Evolutionary conservation across 2,113 vertebrate genomes (phyloP), one percentile per base, ranked within the genome.

Genomic region (Toxostoma redivivum): DNA sequence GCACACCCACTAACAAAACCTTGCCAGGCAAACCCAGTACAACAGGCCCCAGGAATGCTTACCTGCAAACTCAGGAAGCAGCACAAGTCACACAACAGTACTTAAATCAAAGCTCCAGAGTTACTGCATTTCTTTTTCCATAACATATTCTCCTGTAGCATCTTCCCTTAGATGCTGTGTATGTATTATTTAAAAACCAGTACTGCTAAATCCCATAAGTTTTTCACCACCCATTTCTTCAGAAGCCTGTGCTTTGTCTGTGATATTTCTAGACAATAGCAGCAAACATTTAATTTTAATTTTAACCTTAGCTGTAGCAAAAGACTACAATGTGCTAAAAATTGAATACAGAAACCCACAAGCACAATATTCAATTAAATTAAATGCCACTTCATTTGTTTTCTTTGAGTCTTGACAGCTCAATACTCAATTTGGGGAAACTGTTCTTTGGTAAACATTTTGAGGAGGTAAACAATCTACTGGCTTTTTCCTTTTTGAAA

Each of bases 371-470:
- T 91, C 78, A 87, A 70, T 86, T 93, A 66, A 80, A 92, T 92
- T 57, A 92, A 95, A 89, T 90, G 71, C 58, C 81, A 94, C 45
- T 92, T 86, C 66, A 71, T 95, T 94, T 91, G 62, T 84, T 94
- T 92, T 85, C 84, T 84, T 95, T 88, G 45, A 79, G 83, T 77
- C 50, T 87, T 90, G 78, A 87, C 91, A 92, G 77, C 57, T 79
- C n/a, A 81, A 89, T 74, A 86, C 53, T 79, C 44, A 67, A 0
- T 83, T 76, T 90, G 30, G 45, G 38, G 13, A 27, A 92, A 74
- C 44, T 19, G 38, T 38, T 84, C 60, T 78, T 89, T 45, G 14
- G 51, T 79, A 78, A 81, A 72, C 15, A n/a, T 80, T 84, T 72
- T 62, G 35, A 90, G 40, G 44, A 84, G 38, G 64, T 48, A 94